These are phyloP conservation scores for Trogon surrucura DNA, from an alignment of 2,113 vertebrate genomes.

Conservation along the genomic window DNA sequence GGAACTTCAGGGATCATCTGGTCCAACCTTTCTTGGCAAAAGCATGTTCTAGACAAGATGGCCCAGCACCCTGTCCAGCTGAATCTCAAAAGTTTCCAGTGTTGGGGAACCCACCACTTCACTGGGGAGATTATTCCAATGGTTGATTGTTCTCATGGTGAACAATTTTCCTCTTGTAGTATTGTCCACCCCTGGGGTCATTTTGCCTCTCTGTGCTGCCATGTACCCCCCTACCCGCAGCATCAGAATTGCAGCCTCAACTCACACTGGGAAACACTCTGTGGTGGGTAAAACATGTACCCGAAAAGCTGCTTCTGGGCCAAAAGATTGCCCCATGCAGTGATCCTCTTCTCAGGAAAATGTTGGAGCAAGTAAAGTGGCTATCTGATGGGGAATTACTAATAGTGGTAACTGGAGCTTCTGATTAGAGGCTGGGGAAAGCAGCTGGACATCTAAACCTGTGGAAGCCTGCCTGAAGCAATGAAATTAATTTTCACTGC, in stretches of 20 bases:
- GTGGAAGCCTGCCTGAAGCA: not conserved
- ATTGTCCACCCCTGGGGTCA: rapidly evolving
- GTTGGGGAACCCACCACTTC: no score
- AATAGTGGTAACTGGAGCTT: not conserved
- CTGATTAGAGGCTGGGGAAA: not conserved
- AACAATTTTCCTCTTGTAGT: no score
- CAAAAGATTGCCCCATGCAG: not conserved
- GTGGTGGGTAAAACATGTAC: no score
- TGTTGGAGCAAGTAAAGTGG: not conserved
- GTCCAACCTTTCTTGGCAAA: no score
- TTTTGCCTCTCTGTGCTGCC: not conserved
- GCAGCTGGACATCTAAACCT: not conserved
- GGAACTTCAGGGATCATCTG: no score
- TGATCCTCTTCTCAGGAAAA: not conserved
- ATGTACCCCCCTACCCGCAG: not conserved
- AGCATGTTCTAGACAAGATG: no score
- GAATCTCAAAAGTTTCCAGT: no score
- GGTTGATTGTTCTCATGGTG: no score
- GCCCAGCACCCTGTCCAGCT: no score
- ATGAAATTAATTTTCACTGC: not conserved
- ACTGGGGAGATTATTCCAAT: no score
- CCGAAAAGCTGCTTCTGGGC: not conserved
- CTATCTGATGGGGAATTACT: not conserved
- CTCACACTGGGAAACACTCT: not conserved
- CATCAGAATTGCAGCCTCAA: not conserved